Percentiles rank a stretch among this genome's conserved stretches.
Evolutionary conservation across 1,140 invertebrate genomes (phyloP).

Genomic region (Heliconius eleuchia): DNA sequence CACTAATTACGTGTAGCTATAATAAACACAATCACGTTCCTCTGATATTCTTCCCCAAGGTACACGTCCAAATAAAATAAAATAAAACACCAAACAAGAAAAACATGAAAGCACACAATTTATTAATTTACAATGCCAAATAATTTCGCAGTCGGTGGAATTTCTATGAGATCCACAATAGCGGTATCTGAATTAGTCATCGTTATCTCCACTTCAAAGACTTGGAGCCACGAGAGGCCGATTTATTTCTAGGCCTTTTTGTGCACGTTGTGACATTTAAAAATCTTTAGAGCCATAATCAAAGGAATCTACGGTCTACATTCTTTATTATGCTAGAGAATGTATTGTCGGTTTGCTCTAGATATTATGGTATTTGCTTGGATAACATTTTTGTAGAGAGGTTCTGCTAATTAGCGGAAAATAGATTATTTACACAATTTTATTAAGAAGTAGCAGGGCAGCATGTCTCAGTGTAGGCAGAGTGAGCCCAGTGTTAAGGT

Average conservation of each 20-base stretch:
- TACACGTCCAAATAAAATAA: neutral
- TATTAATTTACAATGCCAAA: conserved; percentile 38
- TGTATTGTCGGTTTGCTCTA: neutral
- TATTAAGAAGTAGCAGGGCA: neutral
- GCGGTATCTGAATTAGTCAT: conserved; percentile 22
- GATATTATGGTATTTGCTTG: neutral
- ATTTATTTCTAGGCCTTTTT: conserved; percentile 22
- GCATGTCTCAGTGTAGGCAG: neutral
- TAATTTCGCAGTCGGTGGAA: conserved; percentile 26
- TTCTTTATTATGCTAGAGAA: neutral
- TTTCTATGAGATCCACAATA: conserved; percentile 23
- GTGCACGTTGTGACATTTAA: neutral
- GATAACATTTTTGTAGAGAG: neutral
- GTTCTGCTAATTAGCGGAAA: neutral
- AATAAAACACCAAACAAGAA: neutral
- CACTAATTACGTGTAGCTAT: neutral
- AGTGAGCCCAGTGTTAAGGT: too few relatives aligned
- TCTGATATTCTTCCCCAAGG: neutral
- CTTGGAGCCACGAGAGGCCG: conserved; percentile 9
- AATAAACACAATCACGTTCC: neutral
- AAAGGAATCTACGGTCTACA: conserved; percentile 8
- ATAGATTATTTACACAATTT: neutral
- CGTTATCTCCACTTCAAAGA: conserved; percentile 24
- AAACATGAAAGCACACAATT: conserved; percentile 30
- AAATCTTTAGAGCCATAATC: conserved; percentile 1